These are phyloP conservation scores for Scophthalmus maximus DNA, from an alignment of 2,113 vertebrate genomes.

Conservation along the genomic window DNA sequence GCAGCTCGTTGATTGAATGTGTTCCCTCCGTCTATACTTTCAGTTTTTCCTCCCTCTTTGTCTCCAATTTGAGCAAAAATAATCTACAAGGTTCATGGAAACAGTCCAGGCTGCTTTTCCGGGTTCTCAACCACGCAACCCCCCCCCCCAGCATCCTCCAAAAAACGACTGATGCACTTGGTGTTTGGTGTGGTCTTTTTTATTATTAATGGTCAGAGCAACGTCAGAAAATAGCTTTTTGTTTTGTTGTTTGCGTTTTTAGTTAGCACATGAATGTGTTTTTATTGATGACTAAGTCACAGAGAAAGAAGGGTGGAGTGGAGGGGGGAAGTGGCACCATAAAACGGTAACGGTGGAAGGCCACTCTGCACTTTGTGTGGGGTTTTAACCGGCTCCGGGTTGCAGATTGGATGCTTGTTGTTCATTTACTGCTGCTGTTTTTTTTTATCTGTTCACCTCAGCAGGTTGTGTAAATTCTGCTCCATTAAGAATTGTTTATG, in stretches of 20 bases:
- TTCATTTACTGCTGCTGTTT: slow-evolving; percentile 53
- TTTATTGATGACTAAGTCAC: slow-evolving; percentile 77
- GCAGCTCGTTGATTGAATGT: slow-evolving; percentile 54
- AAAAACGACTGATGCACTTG: slow-evolving; percentile 30
- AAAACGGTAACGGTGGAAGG: slow-evolving; percentile 40
- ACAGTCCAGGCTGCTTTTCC: slow-evolving; percentile 26
- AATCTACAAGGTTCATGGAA: slow-evolving; percentile 41
- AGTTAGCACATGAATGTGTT: slow-evolving; percentile 57
- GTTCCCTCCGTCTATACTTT: slow-evolving; percentile 27
- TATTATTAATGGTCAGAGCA: slow-evolving; percentile 64
- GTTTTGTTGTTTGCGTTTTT: slow-evolving; percentile 57
- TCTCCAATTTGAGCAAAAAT: slow-evolving; percentile 19
- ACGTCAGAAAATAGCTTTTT: slow-evolving; percentile 59
- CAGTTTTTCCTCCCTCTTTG: slow-evolving; percentile 35
- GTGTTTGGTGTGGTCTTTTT: slow-evolving; percentile 25
- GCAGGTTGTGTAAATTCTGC: slow-evolving; percentile 78
- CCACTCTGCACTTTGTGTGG: slow-evolving; percentile 59
- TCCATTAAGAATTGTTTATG: slow-evolving; percentile 74
- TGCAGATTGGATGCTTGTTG: slow-evolving; percentile 55
- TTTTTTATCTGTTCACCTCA: slow-evolving; percentile 74
- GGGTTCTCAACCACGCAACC: slow-evolving; percentile 41
- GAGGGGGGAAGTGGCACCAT: slow-evolving; percentile 33
- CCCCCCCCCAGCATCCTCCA: neutral
- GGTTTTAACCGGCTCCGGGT: slow-evolving; percentile 67
- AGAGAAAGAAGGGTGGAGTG: slow-evolving; percentile 27